Percentiles rank a stretch among this genome's conserved stretches.
These are phyloP conservation scores for Ciconia maguari DNA, from an alignment of 2,113 vertebrate genomes.

Conservation along the genomic window DNA sequence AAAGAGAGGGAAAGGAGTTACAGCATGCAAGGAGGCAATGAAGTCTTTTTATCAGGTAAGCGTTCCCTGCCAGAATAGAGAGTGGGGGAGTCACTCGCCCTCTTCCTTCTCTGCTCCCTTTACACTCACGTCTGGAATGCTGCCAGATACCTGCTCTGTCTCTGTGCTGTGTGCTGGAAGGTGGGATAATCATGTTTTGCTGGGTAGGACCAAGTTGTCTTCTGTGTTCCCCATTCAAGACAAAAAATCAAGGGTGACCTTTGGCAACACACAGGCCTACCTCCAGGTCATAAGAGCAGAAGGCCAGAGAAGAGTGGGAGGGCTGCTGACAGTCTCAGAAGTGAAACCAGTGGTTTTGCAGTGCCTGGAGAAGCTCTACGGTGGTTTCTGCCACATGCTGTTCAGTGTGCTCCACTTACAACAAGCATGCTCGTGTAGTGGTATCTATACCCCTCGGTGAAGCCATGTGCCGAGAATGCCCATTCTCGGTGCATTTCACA, in stretches of 20 bases:
- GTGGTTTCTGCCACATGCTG: not conserved
- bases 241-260: not conserved
- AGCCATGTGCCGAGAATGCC: not conserved
- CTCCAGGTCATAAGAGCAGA: not conserved
- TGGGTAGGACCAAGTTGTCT: not conserved
- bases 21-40: not conserved
- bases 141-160: not conserved
- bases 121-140: not conserved
- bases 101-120: not conserved
- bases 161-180: not conserved
- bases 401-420: not conserved
- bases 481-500: no score
- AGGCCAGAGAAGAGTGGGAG: not conserved
- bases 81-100: not conserved
- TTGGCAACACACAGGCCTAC: not conserved
- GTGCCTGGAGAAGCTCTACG: not conserved
- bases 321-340: not conserved
- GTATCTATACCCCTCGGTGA: fast-evolving
- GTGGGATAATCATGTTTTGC: not conserved
- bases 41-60: not conserved
- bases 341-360: not conserved
- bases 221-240: not conserved
- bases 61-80: not conserved
- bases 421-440: not conserved
- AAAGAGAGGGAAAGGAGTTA: not conserved